Base-by-base conservation (phyloP, 2,113 vertebrate species). In the Chamaetylas fuelleborni region DNA sequence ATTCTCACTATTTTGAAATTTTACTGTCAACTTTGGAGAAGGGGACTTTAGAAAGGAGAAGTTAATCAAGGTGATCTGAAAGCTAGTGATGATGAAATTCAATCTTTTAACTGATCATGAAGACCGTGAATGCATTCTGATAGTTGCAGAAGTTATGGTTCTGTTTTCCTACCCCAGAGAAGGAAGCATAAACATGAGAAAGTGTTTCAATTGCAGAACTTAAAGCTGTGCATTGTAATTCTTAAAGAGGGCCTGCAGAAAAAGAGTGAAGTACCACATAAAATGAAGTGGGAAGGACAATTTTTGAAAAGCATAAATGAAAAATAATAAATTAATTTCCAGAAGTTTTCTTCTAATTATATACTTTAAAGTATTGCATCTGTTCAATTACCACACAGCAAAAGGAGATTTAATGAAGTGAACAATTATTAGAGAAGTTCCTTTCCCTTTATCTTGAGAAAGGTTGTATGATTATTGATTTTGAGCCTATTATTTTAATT, bases 11-110 rank as follows among this genome's bases (percentile, higher is more conserved):
- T 66, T 94, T 70, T 82, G 62, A 88, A 93, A 95, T 42, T 50
- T 83, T 54, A 38, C 70, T 84, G 12, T 73, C 56, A 85, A 20
- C n/a, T 62, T 79, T 19, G 25, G 31, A 82, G 62, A 92, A 69
- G 14, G 34, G 8, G 19, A 51, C 47, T 85, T 94, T 6, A 72
- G 67, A 82, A 66, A 82, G 65, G 43, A 81, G 57, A 87, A 88
- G 26, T 65, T 91, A 45, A 29, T 91, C 43, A 64, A 88, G 47
- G 54, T 96, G 47, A 47, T 38, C 38, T 38, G 38, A 96, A 95
- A 94, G 58, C 50, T 57, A 76, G 42, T 80, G n/a, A 89, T 87
- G 26, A 92, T 78, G 74, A 92, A 92, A 94, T 87, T 28, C 40
- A 71, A 91, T 74, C 34, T 67, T 91, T 42, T 81, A 58, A 67